Conservation (phyloP, 1,140 invertebrate species). For the Polypedilum pembai region DNA sequence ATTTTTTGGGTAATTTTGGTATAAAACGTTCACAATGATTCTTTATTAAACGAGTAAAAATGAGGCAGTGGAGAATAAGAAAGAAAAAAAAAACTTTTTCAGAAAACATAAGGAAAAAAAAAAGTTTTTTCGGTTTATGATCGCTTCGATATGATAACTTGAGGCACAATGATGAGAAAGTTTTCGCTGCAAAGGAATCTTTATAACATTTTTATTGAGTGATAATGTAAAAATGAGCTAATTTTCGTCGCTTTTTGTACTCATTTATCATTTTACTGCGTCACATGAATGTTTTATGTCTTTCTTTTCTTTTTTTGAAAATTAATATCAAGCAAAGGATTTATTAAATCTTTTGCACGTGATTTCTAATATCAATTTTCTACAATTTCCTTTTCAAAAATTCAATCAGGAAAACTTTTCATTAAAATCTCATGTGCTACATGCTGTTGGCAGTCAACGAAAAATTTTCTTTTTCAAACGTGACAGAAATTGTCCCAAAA, state of each 20-base stretch:
- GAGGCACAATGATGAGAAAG: too few species aligned
- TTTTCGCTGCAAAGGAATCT: too few species aligned
- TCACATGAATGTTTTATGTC: neutral
- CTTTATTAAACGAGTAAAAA: neutral
- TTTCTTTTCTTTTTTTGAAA: neutral
- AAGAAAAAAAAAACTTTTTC: neutral
- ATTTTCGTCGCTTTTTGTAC: neutral
- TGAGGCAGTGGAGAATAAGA: neutral
- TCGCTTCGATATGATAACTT: too few species aligned
- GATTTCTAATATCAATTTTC: neutral
- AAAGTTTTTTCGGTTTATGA: neutral
- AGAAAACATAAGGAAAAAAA: neutral
- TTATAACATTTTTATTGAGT: neutral
- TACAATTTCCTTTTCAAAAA: neutral
- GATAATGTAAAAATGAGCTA: conserved; percentile 8
- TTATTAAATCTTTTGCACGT: neutral
- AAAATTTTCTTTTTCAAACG: neutral
- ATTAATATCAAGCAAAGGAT: neutral
- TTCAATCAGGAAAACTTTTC: conserved; percentile 8
- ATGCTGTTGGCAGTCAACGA: neutral
- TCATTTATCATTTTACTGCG: neutral
- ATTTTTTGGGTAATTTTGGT: conserved; percentile 4
- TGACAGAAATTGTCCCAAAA: conserved; percentile 4
- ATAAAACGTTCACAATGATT: conserved; percentile 10
- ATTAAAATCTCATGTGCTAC: conserved; percentile 12